These are phyloP conservation scores for Ptiloglossa arizonensis DNA, from an alignment of 1,140 invertebrate genomes.

Conservation along the genomic window DNA sequence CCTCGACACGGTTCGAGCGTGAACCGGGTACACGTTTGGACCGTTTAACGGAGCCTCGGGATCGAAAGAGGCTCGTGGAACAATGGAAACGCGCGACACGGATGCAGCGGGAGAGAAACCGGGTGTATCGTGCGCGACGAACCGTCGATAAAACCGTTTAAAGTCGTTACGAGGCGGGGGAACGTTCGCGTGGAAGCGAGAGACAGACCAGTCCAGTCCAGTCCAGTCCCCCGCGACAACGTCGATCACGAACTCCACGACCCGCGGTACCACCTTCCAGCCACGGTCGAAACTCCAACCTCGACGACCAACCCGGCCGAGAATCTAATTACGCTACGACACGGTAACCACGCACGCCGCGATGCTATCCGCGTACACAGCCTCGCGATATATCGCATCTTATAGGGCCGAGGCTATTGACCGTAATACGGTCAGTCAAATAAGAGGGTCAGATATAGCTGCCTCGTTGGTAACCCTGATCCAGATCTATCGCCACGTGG, in stretches of 20 bases:
- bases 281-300: constrained; percentile 36
- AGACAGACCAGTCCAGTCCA: background rate
- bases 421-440: constrained; percentile 78
- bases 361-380: constrained; percentile 60
- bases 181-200: background rate
- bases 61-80: constrained; percentile 6
- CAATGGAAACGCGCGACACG: constrained; percentile 1
- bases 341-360: constrained; percentile 70
- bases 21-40: background rate
- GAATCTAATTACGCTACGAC: constrained; percentile 68
- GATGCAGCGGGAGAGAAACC: background rate
- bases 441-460: constrained; percentile 81
- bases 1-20: no score
- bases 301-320: constrained; percentile 32
- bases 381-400: constrained; percentile 19
- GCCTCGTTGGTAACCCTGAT: constrained; percentile 78
- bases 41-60: constrained; percentile 5
- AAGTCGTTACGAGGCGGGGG: constrained; percentile 35
- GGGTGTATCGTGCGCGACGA: background rate
- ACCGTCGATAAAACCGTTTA: constrained; percentile 51
- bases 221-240: background rate
- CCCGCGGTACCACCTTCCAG: background rate
- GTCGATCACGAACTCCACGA: background rate
- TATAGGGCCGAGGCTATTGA: constrained; percentile 74
- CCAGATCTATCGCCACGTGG: constrained; percentile 81